Evolutionary conservation across 1,140 invertebrate species (phyloP), one percentile per base, ranked within the genome.

Genomic region (Drosophila chauvacae): DNA sequence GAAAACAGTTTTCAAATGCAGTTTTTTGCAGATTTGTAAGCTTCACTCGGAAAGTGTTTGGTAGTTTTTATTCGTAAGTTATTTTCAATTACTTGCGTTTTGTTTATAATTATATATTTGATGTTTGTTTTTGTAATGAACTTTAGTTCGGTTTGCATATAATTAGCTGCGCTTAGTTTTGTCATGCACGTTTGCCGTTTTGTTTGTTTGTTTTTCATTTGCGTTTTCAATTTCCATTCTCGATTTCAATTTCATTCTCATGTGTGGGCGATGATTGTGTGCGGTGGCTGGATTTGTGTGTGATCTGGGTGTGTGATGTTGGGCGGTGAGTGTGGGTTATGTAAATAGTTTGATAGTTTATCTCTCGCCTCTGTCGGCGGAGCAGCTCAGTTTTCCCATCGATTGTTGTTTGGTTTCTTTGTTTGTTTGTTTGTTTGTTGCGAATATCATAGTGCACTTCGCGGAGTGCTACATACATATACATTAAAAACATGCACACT

Each of bases 401-500:
- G 23, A 14, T 55, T 62, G 48, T 20, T 47, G 28, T 30, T 73
- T 42, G 13, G 11, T 45, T 45, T 37, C 39, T 45, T 42, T 37
- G 45, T 58, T 44, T 44, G 65, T 60, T 44, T 44, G 65, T 60
- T 64, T 72, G 20, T 70, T 81, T 65, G 61, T 41, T 57, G 63
- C 78, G 69, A 84, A 87, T 84, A 88, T 86, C 75, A 72, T 88
- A 78, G 62, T 77, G 74, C 75, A 64, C 70, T 74, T 74, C 33
- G 53, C 58, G 35, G 41, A 61, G 59, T 81, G 56, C 66, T 73
- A 80, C 72, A 69, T 59, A 66, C 63, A 86, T 53, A 77, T 86
- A 86, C 83, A 86, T 70, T 86, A 88, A 86, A 88, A 86, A 88
- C 84, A 80, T 86, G 80, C 83, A 86, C 80, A 86, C 72, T 83